Evolutionary conservation across 2,888 invertebrate species (phyloP), one percentile per base, ranked within the genome.

Genomic region (Zeuzera pyrina): DNA sequence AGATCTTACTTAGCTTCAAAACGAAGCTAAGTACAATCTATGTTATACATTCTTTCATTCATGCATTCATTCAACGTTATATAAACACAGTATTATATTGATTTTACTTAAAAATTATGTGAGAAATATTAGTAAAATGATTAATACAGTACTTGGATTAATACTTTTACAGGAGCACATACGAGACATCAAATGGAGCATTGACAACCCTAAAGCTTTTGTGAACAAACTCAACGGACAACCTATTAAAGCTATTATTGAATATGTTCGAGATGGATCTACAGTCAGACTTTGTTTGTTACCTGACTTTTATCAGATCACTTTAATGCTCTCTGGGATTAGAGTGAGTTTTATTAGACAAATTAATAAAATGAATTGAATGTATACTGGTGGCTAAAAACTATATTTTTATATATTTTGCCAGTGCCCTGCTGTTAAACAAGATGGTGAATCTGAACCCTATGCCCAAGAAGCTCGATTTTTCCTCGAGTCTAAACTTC

Each of bases 261-360:
- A 99, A 66, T 96, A 97, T 84, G 98, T 99, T 1, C 88, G 97
- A 34, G 98, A 99, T 76, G 98, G 98, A 0, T 97, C 97, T 16
- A 98, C 98, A 1, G 90, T 98, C 8, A 88, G 98, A 43, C 92
- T 94, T 2, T 93, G 97, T 56, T 84, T 99, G 7, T 73, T 98
- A 34, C 97, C 98, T 1, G 93, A 93, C 37, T 96, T 90, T 70
- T 90, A 95, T 50, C 93, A 96, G 58, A 89, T 98, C 36, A 98
- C 97, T 1, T 72, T 99, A 36, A 97, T 97, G 93, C 89, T 99
- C 42, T 94, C 97, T 30, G 99, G 99, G 38, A 95, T 99, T 45
- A 85, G 92, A 57, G 90, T 90, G 67, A 85, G 86, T 73, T 38
- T n/a, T n/a, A n/a, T n/a, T n/a, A n/a, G n/a, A n/a, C n/a, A n/a